Percentiles rank a stretch among this genome's conserved stretches.
These are phyloP conservation scores for Thymelicus lineola DNA, from an alignment of 2,888 invertebrate species.

Conservation along the genomic window DNA sequence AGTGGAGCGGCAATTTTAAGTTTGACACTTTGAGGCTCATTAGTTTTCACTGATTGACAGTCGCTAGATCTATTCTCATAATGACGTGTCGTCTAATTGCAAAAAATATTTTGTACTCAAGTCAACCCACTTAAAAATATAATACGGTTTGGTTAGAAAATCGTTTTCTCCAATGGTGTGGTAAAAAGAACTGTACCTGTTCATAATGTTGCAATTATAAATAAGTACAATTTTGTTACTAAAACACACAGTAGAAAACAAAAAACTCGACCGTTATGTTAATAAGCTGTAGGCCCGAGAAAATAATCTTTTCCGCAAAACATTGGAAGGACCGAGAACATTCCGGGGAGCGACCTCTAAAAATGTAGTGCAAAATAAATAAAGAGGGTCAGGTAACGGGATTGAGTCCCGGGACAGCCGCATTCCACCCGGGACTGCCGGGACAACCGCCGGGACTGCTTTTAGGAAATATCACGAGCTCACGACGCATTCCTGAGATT, in stretches of 20 bases:
- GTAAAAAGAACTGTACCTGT: too few relatives aligned
- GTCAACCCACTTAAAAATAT: too few relatives aligned
- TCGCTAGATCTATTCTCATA: too few relatives aligned
- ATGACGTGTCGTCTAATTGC: too few relatives aligned
- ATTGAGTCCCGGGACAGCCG: slow-evolving; percentile 12
- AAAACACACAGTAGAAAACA: not conserved
- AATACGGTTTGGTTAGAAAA: too few relatives aligned
- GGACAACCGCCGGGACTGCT: not conserved
- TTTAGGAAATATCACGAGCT: not conserved
- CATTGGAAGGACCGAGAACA: slow-evolving; percentile 10
- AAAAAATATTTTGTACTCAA: too few relatives aligned
- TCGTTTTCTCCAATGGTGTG: too few relatives aligned
- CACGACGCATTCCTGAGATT: slow-evolving; percentile 5
- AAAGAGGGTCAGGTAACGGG: slow-evolving; percentile 20
- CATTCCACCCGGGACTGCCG: slow-evolving; percentile 7
- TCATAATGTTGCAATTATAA: too few relatives aligned
- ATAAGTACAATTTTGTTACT: not conserved
- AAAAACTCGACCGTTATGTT: slow-evolving; percentile 1
- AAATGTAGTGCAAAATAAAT: slow-evolving; percentile 35
- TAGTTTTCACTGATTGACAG: too few relatives aligned
- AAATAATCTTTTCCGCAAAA: slow-evolving; percentile 29
- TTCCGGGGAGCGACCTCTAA: slow-evolving; percentile 23
- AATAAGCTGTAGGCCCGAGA: slow-evolving; percentile 1
- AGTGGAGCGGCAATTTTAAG: too few relatives aligned
- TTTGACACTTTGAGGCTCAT: too few relatives aligned